Conservation (phyloP, 2,888 invertebrate genomes). For the Pammene fasciana region DNA sequence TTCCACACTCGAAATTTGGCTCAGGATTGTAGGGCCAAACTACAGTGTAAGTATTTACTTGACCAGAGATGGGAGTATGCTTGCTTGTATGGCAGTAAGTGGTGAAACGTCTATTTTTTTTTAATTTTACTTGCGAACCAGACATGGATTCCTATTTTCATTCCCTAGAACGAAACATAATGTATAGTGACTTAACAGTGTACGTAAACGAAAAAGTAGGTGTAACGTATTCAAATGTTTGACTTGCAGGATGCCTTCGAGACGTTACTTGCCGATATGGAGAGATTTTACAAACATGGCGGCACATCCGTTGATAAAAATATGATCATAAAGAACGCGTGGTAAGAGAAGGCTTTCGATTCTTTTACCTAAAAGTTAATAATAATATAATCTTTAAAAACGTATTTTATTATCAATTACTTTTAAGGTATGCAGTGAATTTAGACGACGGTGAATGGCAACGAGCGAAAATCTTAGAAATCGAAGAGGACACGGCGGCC, state of each 20-base stretch:
- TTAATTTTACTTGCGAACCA: too few species aligned
- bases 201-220: too few species aligned
- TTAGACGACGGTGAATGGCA: constrained; percentile 77
- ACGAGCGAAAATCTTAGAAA: constrained; percentile 83
- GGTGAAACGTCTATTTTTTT: background rate
- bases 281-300: constrained; percentile 68
- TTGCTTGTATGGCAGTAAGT: too few species aligned
- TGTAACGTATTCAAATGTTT: constrained; percentile 15
- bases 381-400: background rate
- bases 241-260: constrained; percentile 75
- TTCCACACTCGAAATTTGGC: constrained; percentile 86
- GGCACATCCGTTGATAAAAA: constrained; percentile 73
- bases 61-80: too few species aligned
- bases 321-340: constrained; percentile 73
- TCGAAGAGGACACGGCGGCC: constrained; percentile 74
- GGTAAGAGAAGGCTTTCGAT: constrained; percentile 57
- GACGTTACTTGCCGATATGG: constrained; percentile 78
- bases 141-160: too few species aligned
- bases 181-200: too few species aligned
- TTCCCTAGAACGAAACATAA: too few species aligned
- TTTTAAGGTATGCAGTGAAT: constrained; percentile 74
- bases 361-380: background rate
- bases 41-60: constrained; percentile 86
- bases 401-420: too few species aligned
- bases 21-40: constrained; percentile 85